Evolutionary conservation across 2,888 invertebrate species (phyloP).

Genomic region (Cabera pusaria): DNA sequence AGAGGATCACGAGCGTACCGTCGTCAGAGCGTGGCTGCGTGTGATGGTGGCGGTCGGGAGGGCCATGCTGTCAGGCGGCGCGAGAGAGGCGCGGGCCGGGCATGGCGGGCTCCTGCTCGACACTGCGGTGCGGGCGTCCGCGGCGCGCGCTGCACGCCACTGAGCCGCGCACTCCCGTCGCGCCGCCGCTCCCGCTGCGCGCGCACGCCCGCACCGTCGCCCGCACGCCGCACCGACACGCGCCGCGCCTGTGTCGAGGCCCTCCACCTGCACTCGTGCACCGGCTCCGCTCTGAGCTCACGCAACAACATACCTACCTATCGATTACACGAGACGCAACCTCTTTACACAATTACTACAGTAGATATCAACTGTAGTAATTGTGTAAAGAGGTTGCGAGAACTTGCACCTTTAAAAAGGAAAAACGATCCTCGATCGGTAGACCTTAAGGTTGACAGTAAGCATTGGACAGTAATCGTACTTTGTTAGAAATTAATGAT

Average conservation of each 20-base stretch:
- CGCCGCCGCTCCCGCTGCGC: constrained; percentile 53
- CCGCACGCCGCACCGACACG: constrained; percentile 40
- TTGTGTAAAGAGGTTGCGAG: too few relatives aligned
- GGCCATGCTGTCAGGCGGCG: constrained; percentile 83
- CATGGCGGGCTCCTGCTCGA: constrained; percentile 81
- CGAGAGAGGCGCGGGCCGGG: constrained; percentile 81
- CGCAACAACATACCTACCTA: constrained; percentile 48
- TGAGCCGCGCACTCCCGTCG: constrained; percentile 74
- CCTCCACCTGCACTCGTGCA: constrained; percentile 25
- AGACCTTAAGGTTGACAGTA: neutral
- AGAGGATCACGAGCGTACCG: constrained; percentile 73
- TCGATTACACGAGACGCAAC: constrained; percentile 4
- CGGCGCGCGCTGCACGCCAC: constrained; percentile 82
- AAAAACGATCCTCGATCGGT: constrained; percentile 2
- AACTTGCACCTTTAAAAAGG: constrained; percentile 6
- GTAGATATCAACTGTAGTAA: too few relatives aligned
- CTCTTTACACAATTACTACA: too few relatives aligned
- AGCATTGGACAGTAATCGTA: neutral
- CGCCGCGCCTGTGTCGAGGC: constrained; percentile 4
- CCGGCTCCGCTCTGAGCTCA: constrained; percentile 40
- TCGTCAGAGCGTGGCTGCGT: constrained; percentile 83
- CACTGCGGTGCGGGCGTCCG: constrained; percentile 82
- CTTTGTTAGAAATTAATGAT: constrained; percentile 1
- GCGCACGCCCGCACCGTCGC: constrained; percentile 61
- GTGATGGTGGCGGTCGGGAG: constrained; percentile 80